Percentiles rank a stretch among this genome's conserved stretches.
Evolutionary conservation across 2,888 invertebrate genomes (phyloP).

Genomic region (Embidobia sp.): DNA sequence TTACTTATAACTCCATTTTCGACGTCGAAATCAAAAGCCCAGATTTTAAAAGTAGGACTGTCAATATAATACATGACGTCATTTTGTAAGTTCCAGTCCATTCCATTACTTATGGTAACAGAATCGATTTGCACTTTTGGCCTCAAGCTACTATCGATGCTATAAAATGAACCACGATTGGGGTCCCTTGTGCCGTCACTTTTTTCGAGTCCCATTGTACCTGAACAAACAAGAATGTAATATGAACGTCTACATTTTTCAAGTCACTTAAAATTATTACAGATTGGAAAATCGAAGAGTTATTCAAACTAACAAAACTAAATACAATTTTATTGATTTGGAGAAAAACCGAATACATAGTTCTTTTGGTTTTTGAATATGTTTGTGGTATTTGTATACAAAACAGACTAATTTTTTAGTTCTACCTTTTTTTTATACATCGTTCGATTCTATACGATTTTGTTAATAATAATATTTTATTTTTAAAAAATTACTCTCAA

Average conservation of each 20-base stretch:
- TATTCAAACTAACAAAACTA: too few species aligned
- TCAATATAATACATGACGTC: conserved; percentile 91
- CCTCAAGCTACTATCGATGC: conserved; percentile 79
- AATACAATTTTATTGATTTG: too few species aligned
- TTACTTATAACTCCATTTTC: conserved; percentile 84
- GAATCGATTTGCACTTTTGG: conserved; percentile 73
- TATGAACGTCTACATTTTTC: too few species aligned
- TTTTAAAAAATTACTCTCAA: too few species aligned
- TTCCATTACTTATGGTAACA: conserved; percentile 89
- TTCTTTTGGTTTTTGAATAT: too few species aligned
- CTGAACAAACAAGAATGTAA: conserved; percentile 64
- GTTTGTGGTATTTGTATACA: too few species aligned
- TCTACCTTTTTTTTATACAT: too few species aligned
- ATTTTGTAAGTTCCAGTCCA: conserved; percentile 88
- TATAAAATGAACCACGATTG: conserved; percentile 84
- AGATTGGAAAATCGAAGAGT: too few species aligned
- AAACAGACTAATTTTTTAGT: too few species aligned
- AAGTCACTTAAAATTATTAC: background rate
- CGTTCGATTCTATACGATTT: too few species aligned
- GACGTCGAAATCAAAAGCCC: conserved; percentile 87
- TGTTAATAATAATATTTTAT: too few species aligned
- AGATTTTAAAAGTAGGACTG: conserved; percentile 85
- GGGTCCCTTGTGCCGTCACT: conserved; percentile 76
- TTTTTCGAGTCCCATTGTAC: conserved; percentile 74
- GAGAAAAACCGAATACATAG: too few species aligned